Percentiles rank a stretch among this genome's conserved stretches.
Conservation (phyloP, 2,888 invertebrate species). For the Eilema sororculum region DNA sequence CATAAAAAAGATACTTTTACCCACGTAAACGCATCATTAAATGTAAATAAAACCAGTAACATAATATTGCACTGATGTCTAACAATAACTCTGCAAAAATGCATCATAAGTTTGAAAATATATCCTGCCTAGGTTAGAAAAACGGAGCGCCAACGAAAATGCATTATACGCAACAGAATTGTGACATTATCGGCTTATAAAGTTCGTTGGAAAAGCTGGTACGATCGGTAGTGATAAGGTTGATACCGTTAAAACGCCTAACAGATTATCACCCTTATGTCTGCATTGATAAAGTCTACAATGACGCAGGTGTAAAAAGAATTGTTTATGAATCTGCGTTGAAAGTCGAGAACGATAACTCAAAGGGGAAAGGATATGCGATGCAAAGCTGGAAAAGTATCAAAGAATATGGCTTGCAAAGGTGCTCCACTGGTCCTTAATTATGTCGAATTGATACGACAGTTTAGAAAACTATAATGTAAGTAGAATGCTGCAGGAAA, state of each 20-base stretch:
- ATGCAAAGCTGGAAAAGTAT: conserved; percentile 46
- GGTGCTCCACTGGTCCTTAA: conserved; percentile 18
- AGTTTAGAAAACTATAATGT: neutral
- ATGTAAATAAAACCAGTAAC: neutral
- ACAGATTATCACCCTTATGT: conserved; percentile 34
- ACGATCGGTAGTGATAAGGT: conserved; percentile 37
- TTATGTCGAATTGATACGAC: conserved; percentile 8
- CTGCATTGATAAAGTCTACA: conserved; percentile 30
- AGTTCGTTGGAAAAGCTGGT: conserved; percentile 40
- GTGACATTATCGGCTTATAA: conserved; percentile 53
- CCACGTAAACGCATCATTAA: too few species aligned
- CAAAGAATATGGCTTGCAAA: conserved; percentile 31
- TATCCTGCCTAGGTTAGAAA: conserved; percentile 36
- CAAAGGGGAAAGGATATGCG: conserved; percentile 44
- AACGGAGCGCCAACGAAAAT: conserved; percentile 31
- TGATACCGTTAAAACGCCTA: conserved; percentile 27
- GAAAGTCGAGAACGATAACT: conserved; percentile 51
- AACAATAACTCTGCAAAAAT: conserved; percentile 36
- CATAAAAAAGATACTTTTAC: neutral
- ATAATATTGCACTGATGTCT: neutral
- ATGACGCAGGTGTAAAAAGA: conserved; percentile 30
- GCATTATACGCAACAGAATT: conserved; percentile 54
- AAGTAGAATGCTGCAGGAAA: neutral
- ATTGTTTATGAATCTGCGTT: conserved; percentile 49
- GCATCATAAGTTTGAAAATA: conserved; percentile 41